Base-by-base conservation (phyloP, 2,888 invertebrate genomes). In the Pemphredon lugubris region DNA sequence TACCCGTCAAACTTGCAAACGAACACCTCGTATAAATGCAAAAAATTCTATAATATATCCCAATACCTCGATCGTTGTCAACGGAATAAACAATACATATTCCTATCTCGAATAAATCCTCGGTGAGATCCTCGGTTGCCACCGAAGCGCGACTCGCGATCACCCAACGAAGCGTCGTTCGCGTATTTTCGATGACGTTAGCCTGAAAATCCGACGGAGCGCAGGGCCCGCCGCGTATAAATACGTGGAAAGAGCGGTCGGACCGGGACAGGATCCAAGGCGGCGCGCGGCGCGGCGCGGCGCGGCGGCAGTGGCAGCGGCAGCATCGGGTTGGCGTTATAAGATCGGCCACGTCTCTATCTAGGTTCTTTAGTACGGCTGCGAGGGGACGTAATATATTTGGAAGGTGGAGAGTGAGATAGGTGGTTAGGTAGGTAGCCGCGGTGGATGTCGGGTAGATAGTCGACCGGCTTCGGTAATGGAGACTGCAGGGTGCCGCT, bases 401-500 rank as follows among this genome's bases (percentile, higher is more conserved):
- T 86, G 84, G 86, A 75, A 77, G 82, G 73, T 74, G 76, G 66
- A 54, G 80, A 69, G 75, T 61, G 81, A 84, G 83, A 84, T 84
- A 85, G 82, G 79, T 79, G 79, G 83, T 80, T 83, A 79, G 86
- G 84, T 84, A 80, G 80, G 80, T 80, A 78, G 81, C 76, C 74
- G 82, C 77, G 82, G 82, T 83, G 86, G 87, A 86, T 88, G 87
- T 88, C 87, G 84, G 74, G 40, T 73, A 86, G 87, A 88, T 88
- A 87, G 85, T 79, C 78, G 78, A 80, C 73, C 80, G 79, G 82
- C 84, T 73, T 75, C 83, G 83, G 88, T 89, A 88, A 89, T 88
- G 89, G 89, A 89, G 86, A 87, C 88, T 82, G 89, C 86, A 84
- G 87, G 88, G 84, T 85, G 88, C 88, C 88, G 88, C 89, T 89